Base-by-base conservation (phyloP, 2,797 vertebrate species). In the Pogonophryne albipinna region DNA sequence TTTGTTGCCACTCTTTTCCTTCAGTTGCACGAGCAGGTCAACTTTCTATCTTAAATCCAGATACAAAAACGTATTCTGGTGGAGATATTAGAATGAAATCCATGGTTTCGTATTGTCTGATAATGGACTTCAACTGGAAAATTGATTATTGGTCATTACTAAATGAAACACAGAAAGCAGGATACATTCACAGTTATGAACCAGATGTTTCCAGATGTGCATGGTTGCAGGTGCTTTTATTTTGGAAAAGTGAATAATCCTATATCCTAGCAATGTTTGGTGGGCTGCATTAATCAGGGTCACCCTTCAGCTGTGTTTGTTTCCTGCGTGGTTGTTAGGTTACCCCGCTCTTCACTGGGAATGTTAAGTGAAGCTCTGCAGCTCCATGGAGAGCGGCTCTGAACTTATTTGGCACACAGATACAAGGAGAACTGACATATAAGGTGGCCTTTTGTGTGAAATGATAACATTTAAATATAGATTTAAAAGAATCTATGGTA, bases 331-430 rank as follows among this genome's bases (percentile, higher is more conserved):
- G 91, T 91, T 87, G 89, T 76, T 86, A 86, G 87, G 89, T 65
- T 80, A 87, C 88, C 16, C 74, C 50, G 63, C 44, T 71, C 78
- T 56, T 80, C 62, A 51, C 58, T 0, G 75, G 87, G 90, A 91
- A 91, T 91, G 89, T 92, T 91, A 91, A 91, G 90, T 88, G 91
- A 86, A 27, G 78, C 60, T 88, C 80, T 17, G 78, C 85, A 87
- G 83, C 71, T 74, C 80, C 68, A 46, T 1, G 4, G 46, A 72
- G 45, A 23, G 19, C 42, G 11, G 55, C 71, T 71, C 66, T 52
- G 52, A 13, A 57, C 76, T 85, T 85, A 85, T 76, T 59, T 83
- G 66, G 72, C 71, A 41, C 65, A 4, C 14, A 69, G 69, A 79
- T 60, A 63, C 13, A 0, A 50, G 49, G 49, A 14, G 38, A 34